Percentiles rank a stretch among this genome's conserved stretches.
phyloP scores from a whole-genome alignment of 2,113 vertebrate species.

The Psittacula cyanocephala region DNA sequence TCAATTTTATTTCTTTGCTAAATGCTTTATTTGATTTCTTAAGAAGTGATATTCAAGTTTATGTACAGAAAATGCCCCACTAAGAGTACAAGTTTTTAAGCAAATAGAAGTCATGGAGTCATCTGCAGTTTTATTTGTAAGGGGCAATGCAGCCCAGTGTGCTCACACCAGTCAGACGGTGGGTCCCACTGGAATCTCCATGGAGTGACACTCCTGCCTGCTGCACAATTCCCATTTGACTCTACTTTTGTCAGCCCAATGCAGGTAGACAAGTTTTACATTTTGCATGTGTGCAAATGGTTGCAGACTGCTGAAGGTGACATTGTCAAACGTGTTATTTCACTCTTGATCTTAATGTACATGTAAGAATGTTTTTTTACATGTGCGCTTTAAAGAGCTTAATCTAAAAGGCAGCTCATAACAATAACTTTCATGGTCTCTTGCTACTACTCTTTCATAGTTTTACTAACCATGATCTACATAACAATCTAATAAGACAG shows the following conservation, averaged over 20 bases:
- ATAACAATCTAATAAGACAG: neutral
- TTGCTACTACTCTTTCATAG: neutral
- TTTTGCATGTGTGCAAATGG: neutral
- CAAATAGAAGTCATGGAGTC: neutral
- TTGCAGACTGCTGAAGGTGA: neutral
- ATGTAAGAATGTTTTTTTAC: neutral
- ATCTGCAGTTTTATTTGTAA: neutral
- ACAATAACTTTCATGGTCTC: neutral
- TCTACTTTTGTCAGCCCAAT: neutral
- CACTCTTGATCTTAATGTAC: conserved; percentile 20
- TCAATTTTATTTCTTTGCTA: neutral
- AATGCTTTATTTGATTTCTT: neutral
- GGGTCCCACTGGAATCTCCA: neutral
- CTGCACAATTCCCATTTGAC: neutral
- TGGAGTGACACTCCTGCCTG: neutral
- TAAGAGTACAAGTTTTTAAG: neutral
- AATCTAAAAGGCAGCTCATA: neutral
- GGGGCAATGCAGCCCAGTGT: neutral
- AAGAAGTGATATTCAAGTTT: neutral
- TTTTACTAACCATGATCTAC: neutral
- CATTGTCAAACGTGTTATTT: conserved; percentile 38
- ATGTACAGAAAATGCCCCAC: neutral
- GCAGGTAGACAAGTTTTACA: conserved; percentile 11
- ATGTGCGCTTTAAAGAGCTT: neutral
- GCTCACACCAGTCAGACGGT: neutral